These are phyloP conservation scores for Parnassius glacialis DNA, from an alignment of 2,888 invertebrate species.

Conservation along the genomic window DNA sequence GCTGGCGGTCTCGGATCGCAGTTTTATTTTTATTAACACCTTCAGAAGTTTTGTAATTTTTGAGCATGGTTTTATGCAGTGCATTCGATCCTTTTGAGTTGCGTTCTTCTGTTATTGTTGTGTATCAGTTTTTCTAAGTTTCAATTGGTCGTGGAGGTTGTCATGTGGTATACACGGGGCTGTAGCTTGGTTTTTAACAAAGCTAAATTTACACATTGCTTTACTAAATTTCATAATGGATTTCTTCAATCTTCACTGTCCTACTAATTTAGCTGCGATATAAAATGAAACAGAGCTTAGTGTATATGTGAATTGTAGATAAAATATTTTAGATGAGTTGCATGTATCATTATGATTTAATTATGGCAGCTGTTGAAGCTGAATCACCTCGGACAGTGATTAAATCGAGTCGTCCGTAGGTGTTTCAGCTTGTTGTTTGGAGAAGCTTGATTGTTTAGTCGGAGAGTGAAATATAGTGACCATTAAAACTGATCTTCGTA, in stretches of 20 bases:
- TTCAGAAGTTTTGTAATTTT: constrained; percentile 46
- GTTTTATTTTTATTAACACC: constrained; percentile 46
- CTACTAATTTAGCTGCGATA: constrained; percentile 17
- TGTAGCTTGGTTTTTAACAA: constrained; percentile 21
- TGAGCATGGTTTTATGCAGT: constrained; percentile 61
- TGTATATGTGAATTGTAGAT: constrained; percentile 32
- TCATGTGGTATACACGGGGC: constrained; percentile 20
- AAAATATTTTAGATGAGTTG: constrained; percentile 34
- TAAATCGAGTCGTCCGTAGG: constrained; percentile 15
- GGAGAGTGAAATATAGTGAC: neutral
- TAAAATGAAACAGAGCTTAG: constrained; percentile 34
- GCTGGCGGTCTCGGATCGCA: constrained; percentile 51
- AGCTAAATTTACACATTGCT: constrained; percentile 15
- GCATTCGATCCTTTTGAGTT: constrained; percentile 40
- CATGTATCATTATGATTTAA: constrained; percentile 34
- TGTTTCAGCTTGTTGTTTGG: constrained; percentile 12
- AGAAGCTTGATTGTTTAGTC: constrained; percentile 9
- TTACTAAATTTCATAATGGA: constrained; percentile 25
- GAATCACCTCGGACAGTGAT: constrained; percentile 26
- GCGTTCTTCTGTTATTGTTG: constrained; percentile 36
- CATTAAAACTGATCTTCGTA: constrained; percentile 1
- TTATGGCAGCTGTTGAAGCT: constrained; percentile 24
- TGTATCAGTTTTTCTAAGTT: constrained; percentile 23
- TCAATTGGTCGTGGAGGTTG: constrained; percentile 27
- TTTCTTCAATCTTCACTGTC: constrained; percentile 12